These are phyloP conservation scores for Tinamus major DNA, from an alignment of 2,797 vertebrate species.

Conservation along the genomic window DNA sequence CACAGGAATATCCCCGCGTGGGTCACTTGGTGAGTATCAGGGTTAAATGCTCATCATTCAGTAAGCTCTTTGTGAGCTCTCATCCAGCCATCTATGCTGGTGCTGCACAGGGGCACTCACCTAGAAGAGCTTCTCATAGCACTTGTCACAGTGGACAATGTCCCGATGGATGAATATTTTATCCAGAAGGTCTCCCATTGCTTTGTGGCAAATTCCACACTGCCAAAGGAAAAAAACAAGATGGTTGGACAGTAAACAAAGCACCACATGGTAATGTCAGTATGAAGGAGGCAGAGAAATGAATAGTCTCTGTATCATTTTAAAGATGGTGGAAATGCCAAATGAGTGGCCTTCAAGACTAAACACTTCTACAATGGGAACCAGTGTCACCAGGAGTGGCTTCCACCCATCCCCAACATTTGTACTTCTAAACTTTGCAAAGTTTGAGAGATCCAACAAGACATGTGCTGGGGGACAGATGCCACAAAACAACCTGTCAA, in stretches of 20 bases:
- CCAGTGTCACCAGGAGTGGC: background rate
- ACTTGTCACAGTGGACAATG: conserved; percentile 91
- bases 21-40: background rate
- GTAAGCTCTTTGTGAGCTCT: background rate
- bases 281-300: background rate
- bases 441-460: background rate
- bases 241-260: background rate
- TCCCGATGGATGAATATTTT: conserved; percentile 91
- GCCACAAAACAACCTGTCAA: background rate
- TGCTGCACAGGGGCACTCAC: conserved; percentile 61
- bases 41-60: background rate
- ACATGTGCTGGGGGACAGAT: background rate
- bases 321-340: background rate
- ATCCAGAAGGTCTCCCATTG: conserved; percentile 92
- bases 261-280: background rate
- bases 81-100: background rate
- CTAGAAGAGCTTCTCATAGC: conserved; percentile 89
- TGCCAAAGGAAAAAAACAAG: conserved; percentile 69
- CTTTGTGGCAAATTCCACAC: conserved; percentile 90
- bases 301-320: background rate
- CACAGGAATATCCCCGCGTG: background rate
- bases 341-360: background rate
- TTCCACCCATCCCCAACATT: background rate
- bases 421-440: background rate
- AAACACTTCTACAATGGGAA: background rate